These are phyloP conservation scores for Peromyscus polionotus DNA, from an alignment of 2,113 vertebrate genomes.

Conservation along the genomic window DNA sequence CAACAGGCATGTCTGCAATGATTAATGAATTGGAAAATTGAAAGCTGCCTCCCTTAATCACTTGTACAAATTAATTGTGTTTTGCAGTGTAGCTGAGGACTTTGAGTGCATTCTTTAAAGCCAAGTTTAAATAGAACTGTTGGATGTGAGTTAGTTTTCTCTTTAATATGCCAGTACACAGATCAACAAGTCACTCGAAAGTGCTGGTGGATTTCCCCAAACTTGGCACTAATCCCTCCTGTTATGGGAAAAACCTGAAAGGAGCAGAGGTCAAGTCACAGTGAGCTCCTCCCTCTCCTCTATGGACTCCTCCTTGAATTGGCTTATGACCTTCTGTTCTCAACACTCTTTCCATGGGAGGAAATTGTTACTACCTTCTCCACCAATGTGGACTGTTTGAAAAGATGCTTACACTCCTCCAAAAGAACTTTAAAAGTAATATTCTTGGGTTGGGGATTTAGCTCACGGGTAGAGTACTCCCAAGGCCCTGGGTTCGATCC, in stretches of 20 bases:
- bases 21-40: slow-evolving; percentile 44
- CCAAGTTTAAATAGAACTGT: background rate
- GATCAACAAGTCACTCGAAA: background rate
- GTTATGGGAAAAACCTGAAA: background rate
- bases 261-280: background rate
- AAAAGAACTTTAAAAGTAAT: background rate
- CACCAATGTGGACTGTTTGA: background rate
- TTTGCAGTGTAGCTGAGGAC: background rate
- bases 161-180: background rate
- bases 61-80: slow-evolving; percentile 30
- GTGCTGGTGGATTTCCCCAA: background rate
- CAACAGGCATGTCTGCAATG: background rate
- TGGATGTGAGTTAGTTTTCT: background rate
- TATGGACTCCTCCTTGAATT: background rate
- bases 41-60: background rate
- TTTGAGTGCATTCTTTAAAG: slow-evolving; percentile 43
- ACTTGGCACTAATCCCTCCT: background rate
- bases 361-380: background rate
- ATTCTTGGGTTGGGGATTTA: background rate
- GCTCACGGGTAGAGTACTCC: too few species aligned
- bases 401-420: too few species aligned
- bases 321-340: background rate
- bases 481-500: too few species aligned
- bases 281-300: background rate
- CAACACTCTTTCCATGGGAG: background rate